These are phyloP conservation scores for Xiphophorus couchianus DNA, from an alignment of 2,113 vertebrate genomes.

Conservation along the genomic window DNA sequence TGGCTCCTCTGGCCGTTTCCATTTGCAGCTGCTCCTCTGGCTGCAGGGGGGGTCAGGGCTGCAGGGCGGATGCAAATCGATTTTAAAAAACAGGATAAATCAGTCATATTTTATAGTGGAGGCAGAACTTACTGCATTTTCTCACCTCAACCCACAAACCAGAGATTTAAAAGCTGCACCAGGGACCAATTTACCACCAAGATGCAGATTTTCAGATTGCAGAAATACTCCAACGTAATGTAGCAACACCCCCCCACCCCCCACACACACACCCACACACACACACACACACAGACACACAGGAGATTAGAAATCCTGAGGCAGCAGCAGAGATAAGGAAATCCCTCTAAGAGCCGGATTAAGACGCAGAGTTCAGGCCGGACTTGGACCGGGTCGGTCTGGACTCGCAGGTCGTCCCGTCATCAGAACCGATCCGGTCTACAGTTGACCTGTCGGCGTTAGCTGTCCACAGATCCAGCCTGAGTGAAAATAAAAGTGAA, in stretches of 20 bases:
- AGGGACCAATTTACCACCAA: not conserved
- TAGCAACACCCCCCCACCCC: not conserved
- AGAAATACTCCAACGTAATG: not conserved
- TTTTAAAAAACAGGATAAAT: not conserved
- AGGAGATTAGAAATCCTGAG: conserved; percentile 3
- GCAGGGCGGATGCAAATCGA: not conserved
- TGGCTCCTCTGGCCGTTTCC: conserved; percentile 11
- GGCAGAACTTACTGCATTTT: not conserved
- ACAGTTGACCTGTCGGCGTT: too few relatives aligned
- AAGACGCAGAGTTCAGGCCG: not conserved
- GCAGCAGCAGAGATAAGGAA: not conserved
- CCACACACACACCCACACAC: not conserved
- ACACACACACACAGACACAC: not conserved
- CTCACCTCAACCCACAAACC: not conserved
- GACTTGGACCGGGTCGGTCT: not conserved
- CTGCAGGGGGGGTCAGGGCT: not conserved
- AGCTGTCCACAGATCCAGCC: too few relatives aligned
- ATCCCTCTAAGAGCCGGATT: not conserved
- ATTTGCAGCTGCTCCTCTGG: conserved; percentile 28
- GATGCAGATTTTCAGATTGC: not conserved
- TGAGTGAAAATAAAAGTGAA: not conserved
- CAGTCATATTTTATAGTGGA: not conserved
- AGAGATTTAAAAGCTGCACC: not conserved
- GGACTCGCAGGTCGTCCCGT: too few relatives aligned
- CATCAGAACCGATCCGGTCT: not conserved